phyloP scores from a whole-genome alignment of 2,113 vertebrate species.

The Mesembrinibis cayennensis region DNA sequence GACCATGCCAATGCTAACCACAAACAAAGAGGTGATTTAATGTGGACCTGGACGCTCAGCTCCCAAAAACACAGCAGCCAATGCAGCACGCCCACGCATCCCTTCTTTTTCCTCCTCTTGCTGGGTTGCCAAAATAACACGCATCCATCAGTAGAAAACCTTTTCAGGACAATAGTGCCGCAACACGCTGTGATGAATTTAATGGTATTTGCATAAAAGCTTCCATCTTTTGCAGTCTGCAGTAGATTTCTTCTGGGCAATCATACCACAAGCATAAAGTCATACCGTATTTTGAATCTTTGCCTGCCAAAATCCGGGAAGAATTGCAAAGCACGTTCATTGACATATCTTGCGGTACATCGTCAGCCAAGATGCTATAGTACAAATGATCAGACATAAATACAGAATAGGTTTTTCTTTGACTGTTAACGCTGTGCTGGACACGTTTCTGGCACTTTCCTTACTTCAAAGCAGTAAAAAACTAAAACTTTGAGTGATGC shows the following conservation, averaged over 20 bases:
- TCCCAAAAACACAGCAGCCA: not conserved
- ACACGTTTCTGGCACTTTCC: not conserved
- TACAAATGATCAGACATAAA: not conserved
- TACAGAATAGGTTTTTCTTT: not conserved
- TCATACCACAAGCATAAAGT: conserved; percentile 19
- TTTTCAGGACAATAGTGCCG: rapidly evolving
- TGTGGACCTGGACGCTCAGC: not conserved
- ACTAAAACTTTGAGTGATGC: not conserved
- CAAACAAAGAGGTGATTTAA: not conserved
- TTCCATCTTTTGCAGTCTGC: not conserved
- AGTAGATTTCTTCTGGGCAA: not conserved
- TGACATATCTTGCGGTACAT: not conserved
- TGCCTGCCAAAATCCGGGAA: not conserved
- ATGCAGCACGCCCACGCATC: not conserved
- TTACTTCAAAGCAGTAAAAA: not conserved
- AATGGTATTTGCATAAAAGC: not conserved
- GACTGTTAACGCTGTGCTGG: not conserved
- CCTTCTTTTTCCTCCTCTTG: not conserved
- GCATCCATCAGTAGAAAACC: not conserved
- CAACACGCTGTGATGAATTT: not conserved
- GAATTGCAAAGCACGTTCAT: not conserved
- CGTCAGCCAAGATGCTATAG: not conserved
- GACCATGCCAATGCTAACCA: rapidly evolving
- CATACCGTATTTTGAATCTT: not conserved
- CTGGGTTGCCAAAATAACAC: not conserved